phyloP scores from a whole-genome alignment of 2,113 vertebrate genomes.

The Ptilonorhynchus violaceus region DNA sequence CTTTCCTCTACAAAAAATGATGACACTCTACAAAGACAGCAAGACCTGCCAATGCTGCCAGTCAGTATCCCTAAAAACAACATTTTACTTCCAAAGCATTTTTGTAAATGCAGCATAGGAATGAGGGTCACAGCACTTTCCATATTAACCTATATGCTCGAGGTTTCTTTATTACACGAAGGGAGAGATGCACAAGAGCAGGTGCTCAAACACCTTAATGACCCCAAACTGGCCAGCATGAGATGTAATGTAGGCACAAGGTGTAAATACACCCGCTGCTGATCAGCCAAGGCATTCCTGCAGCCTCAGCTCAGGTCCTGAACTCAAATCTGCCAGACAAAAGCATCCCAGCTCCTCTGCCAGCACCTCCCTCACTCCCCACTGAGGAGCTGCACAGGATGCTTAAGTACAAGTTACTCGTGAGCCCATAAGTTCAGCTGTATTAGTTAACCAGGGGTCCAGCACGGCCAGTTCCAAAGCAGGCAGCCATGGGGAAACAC shows the following conservation, averaged over 20 bases:
- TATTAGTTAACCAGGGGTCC: background rate
- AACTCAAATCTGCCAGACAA: background rate
- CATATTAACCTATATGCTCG: background rate
- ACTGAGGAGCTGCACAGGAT: background rate
- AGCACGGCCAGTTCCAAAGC: background rate
- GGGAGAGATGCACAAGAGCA: background rate
- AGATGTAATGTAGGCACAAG: background rate
- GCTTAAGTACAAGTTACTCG: background rate
- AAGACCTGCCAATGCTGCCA: background rate
- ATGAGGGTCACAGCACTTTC: background rate
- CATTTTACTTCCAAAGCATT: background rate
- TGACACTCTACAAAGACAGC: background rate
- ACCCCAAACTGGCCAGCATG: background rate
- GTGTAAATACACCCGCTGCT: background rate
- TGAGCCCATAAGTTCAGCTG: accelerated
- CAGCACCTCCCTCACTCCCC: background rate
- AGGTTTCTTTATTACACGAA: background rate
- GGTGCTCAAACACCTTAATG: background rate
- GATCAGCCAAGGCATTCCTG: background rate
- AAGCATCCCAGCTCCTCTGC: background rate
- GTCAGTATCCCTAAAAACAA: background rate
- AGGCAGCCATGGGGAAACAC: background rate
- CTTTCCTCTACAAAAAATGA: background rate
- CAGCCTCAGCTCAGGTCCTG: background rate
- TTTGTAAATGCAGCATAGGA: background rate